These are phyloP conservation scores for Sebastes matsubarae DNA, from an alignment of 2,797 vertebrate genomes.

Conservation along the genomic window DNA sequence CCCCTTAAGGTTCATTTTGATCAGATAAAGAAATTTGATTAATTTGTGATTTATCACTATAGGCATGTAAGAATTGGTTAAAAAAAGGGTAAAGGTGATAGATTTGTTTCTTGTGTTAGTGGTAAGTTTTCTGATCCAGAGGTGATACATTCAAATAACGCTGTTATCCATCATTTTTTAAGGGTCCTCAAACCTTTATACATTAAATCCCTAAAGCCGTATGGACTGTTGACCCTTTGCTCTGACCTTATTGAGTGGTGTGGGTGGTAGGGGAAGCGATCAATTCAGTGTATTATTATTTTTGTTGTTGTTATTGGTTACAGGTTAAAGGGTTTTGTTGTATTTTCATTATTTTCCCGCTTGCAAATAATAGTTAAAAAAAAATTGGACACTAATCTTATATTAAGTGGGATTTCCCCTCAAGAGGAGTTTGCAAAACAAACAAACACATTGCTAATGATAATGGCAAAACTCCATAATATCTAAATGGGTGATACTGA, in stretches of 20 bases:
- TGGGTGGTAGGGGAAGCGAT: background rate
- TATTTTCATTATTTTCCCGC: background rate
- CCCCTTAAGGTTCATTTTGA: too few relatives aligned
- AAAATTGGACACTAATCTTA: background rate
- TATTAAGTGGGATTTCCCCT: background rate
- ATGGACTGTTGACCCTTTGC: background rate
- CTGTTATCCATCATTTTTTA: background rate
- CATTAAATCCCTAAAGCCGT: background rate
- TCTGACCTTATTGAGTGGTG: background rate
- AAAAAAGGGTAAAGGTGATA: background rate
- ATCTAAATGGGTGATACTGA: background rate
- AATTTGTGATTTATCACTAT: too few relatives aligned
- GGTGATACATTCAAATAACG: background rate
- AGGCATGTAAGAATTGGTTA: background rate
- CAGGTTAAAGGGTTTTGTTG: background rate
- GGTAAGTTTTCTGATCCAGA: background rate
- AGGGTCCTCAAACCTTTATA: background rate
- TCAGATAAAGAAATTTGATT: too few relatives aligned
- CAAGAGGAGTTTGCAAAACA: background rate
- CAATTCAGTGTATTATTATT: background rate
- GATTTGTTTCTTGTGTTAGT: background rate
- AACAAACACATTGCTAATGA: background rate
- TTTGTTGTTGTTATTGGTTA: background rate
- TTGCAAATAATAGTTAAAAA: background rate
- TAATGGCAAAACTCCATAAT: background rate